Evolutionary conservation across 35 echinoderm and acorn worm genomes (phyloP).

Genomic region (Heliocidaris tuberculata): DNA sequence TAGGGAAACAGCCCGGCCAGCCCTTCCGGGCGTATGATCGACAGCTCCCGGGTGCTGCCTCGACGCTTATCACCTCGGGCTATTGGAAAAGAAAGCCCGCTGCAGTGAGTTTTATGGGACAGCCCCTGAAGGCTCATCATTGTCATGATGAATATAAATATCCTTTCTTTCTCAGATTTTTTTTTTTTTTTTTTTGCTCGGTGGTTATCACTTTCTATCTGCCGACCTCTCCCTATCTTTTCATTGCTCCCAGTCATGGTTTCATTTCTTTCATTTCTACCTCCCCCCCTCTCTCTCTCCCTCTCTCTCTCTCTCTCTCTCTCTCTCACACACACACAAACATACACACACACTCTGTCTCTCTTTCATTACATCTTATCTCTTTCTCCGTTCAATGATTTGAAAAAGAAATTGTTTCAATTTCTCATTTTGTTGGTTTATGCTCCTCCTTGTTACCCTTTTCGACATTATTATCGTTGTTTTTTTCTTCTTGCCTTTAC

Average conservation of each 20-base stretch:
- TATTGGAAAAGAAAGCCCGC: neutral
- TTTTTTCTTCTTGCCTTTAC: too few species aligned
- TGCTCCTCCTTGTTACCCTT: neutral
- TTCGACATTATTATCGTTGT: too few species aligned
- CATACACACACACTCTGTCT: neutral
- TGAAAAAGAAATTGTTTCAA: too few species aligned
- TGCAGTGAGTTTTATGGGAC: constrained; percentile 10
- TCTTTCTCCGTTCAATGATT: neutral
- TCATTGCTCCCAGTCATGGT: neutral
- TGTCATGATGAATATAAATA: constrained; percentile 11
- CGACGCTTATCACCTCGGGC: neutral
- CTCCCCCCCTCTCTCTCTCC: too few species aligned
- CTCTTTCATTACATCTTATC: neutral
- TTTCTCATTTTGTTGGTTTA: neutral
- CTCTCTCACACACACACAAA: too few species aligned
- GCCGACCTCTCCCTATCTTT: neutral
- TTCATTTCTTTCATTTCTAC: neutral
- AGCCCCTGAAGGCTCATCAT: constrained; percentile 15
- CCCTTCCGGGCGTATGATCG: constrained; percentile 12
- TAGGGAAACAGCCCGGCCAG: neutral
- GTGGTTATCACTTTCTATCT: neutral
- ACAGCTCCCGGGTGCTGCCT: constrained; percentile 13
- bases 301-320: too few species aligned
- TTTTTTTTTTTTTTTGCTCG: neutral
- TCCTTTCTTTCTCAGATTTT: neutral